These are phyloP conservation scores for Stegana nigrithorax DNA, from an alignment of 2,888 invertebrate genomes.

Conservation along the genomic window DNA sequence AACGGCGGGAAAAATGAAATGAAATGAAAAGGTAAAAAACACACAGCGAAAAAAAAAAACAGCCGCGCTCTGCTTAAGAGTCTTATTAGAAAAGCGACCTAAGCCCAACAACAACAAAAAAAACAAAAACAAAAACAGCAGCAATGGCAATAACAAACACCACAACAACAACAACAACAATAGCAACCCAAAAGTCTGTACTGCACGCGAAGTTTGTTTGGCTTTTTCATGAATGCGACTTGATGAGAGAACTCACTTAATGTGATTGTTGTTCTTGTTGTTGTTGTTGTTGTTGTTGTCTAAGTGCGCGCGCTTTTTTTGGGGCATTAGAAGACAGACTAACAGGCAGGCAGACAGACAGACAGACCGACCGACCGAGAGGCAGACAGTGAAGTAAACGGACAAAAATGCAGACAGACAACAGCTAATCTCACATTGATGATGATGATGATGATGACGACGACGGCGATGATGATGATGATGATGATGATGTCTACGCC, in stretches of 20 bases:
- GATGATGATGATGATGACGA: slow-evolving; percentile 20
- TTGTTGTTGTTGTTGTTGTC: not conserved
- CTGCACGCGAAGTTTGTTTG: slow-evolving; percentile 20
- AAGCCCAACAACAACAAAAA: not conserved
- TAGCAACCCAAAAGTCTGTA: too few relatives aligned
- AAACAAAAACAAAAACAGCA: not conserved
- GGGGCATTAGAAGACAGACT: slow-evolving; percentile 18
- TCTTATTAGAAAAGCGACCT: too few relatives aligned
- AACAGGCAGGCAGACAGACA: slow-evolving; percentile 18
- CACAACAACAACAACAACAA: too few relatives aligned
- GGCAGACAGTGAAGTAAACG: slow-evolving; percentile 29
- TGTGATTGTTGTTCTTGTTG: not conserved
- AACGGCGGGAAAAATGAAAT: not conserved
- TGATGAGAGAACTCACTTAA: not conserved
- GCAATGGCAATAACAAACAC: too few relatives aligned
- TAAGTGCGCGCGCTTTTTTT: not conserved
- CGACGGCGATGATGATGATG: slow-evolving; percentile 5
- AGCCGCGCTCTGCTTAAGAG: too few relatives aligned
- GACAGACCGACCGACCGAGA: slow-evolving; percentile 7
- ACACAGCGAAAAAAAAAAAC: too few relatives aligned
- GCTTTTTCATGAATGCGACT: too few relatives aligned
- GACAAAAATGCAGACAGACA: too few relatives aligned
- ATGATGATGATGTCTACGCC: too few relatives aligned
- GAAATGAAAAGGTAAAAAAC: too few relatives aligned
- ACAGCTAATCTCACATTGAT: too few relatives aligned